Evolutionary conservation across 2,797 vertebrate species (phyloP).

Genomic region (Delichon dasypus): DNA sequence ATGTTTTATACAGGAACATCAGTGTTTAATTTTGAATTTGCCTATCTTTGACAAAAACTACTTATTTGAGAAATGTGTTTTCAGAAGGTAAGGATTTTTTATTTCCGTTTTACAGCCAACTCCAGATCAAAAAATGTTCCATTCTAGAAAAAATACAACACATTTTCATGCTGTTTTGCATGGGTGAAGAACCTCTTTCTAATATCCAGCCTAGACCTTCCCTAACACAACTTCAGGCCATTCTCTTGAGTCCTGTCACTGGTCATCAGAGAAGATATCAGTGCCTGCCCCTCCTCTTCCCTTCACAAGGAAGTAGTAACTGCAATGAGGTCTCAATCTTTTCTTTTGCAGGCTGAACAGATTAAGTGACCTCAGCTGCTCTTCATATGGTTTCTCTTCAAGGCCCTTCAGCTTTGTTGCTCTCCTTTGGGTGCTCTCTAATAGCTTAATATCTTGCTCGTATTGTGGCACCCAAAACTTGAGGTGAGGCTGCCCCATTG

Average conservation of each 20-base stretch:
- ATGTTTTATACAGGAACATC: background rate
- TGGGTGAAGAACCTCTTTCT: background rate
- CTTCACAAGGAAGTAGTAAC: background rate
- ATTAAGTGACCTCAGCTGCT: background rate
- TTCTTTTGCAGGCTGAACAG: background rate
- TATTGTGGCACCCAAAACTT: no score
- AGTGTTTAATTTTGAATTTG: background rate
- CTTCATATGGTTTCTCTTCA: rapidly evolving
- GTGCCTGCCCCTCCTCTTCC: background rate
- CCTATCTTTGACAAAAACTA: background rate
- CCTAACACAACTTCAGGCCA: background rate
- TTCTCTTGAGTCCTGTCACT: background rate
- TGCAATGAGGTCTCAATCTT: background rate
- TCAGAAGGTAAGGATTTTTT: background rate
- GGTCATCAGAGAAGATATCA: no score
- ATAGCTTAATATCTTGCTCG: rapidly evolving
- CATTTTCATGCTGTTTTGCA: background rate
- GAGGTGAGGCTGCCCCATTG: rapidly evolving
- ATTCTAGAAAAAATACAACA: background rate
- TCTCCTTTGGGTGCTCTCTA: background rate
- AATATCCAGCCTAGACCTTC: background rate
- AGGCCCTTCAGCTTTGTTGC: no score
- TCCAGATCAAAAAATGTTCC: background rate
- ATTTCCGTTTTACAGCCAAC: background rate
- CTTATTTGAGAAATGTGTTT: background rate